phyloP scores from a whole-genome alignment of 2,888 invertebrate species.

The Lacanobia wlatinum region DNA sequence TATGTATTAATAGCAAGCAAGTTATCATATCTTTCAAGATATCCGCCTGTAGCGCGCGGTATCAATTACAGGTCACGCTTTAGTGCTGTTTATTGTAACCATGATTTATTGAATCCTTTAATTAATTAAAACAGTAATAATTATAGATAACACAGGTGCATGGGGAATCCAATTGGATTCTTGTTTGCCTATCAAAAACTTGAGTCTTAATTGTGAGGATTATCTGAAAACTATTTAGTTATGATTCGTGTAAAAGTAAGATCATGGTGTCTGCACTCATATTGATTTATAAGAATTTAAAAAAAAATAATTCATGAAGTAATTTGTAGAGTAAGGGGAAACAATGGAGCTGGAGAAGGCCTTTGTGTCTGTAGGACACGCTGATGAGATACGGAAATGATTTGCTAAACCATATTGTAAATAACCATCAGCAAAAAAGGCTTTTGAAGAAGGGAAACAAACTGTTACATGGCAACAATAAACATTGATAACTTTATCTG shows the following conservation, averaged over 20 bases:
- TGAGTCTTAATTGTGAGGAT: background rate
- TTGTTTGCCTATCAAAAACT: constrained; percentile 13
- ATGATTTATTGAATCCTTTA: constrained; percentile 36
- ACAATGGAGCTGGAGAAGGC: no score
- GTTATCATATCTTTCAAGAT: constrained; percentile 67
- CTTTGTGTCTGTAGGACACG: no score
- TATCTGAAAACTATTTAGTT: background rate
- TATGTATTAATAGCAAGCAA: constrained; percentile 54
- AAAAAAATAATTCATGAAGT: background rate
- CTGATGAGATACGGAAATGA: no score
- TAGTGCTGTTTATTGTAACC: constrained; percentile 51
- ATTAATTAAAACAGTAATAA: constrained; percentile 5
- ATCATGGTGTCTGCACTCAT: background rate
- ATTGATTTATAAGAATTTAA: background rate
- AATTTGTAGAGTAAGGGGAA: background rate
- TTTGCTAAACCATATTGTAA: no score
- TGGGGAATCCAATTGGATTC: constrained; percentile 43
- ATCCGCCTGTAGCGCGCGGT: constrained; percentile 53
- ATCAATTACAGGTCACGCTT: constrained; percentile 63
- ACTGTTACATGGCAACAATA: constrained; percentile 46
- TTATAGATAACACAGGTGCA: background rate
- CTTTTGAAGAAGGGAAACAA: no score
- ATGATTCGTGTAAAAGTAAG: background rate
- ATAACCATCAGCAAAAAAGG: no score
- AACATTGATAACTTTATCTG: constrained; percentile 12